These are phyloP conservation scores for Portunus trituberculatus DNA, from an alignment of 1,140 invertebrate species.

Conservation along the genomic window DNA sequence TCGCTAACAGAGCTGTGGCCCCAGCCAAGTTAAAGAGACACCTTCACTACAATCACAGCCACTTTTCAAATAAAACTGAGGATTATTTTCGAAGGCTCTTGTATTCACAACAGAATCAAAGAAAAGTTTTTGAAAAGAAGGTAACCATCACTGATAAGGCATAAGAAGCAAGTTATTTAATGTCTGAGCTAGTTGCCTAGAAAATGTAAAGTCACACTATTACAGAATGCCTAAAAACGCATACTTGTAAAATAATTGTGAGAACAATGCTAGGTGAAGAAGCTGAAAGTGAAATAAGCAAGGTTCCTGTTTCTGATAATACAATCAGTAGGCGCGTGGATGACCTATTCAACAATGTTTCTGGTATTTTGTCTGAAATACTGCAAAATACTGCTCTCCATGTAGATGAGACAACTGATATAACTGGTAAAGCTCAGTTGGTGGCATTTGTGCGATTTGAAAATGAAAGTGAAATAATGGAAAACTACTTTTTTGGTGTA, in stretches of 20 bases:
- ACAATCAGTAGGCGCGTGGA: conserved; percentile 32
- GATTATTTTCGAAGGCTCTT: conserved; percentile 40
- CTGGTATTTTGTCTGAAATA: background rate
- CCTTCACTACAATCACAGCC: background rate
- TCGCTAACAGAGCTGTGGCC: background rate
- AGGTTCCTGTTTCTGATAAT: conserved; percentile 33
- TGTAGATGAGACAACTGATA: background rate
- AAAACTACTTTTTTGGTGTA: too few species aligned
- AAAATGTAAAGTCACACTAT: conserved; percentile 32
- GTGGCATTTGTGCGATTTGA: too few species aligned
- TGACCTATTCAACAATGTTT: background rate
- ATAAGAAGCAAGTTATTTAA: conserved; percentile 44
- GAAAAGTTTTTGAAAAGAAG: conserved; percentile 39
- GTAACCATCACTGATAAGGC: background rate
- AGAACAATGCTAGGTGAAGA: conserved; percentile 28
- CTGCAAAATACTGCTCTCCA: background rate
- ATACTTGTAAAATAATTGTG: conserved; percentile 14
- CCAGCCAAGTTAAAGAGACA: background rate
- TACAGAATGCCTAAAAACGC: conserved; percentile 7
- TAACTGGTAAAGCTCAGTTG: conserved; percentile 3
- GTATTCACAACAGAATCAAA: conserved; percentile 11
- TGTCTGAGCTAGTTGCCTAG: conserved; percentile 44
- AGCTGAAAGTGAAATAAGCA: background rate
- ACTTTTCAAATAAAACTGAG: background rate
- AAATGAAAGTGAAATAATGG: too few species aligned